Conservation (phyloP, 92 coral and sea anemone genomes). For the Nematostella vectensis region DNA sequence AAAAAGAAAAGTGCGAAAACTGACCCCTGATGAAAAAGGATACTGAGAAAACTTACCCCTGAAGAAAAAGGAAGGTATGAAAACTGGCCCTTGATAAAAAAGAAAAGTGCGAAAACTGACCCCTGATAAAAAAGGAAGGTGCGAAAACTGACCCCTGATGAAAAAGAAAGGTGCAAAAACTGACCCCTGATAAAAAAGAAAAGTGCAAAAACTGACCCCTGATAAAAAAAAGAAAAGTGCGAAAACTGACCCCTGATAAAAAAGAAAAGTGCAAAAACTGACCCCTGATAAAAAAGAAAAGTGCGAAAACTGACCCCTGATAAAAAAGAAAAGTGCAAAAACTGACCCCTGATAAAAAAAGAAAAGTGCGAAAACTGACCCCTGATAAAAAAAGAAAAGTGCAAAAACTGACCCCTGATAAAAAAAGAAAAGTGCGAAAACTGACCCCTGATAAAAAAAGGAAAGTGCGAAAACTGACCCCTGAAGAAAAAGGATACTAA, state of each 20-base stretch:
- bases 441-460: neutral
- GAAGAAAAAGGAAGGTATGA: neutral
- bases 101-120: neutral
- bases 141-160: neutral
- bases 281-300: neutral
- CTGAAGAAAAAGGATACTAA: too few species aligned
- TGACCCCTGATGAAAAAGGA: neutral
- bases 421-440: neutral
- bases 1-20: neutral
- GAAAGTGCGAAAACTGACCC: conserved; percentile 22
- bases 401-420: conserved; percentile 1
- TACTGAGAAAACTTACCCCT: neutral
- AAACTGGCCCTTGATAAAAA: neutral
- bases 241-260: neutral
- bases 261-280: neutral
- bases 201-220: neutral
- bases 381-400: too few species aligned
- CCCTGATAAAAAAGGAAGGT: neutral
- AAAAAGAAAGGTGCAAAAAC: neutral
- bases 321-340: neutral
- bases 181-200: neutral
- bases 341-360: neutral
- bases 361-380: too few species aligned
- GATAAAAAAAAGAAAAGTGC: neutral
- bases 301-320: neutral